Base-by-base conservation (phyloP, 2,113 vertebrate species). In the Lamprologus tigripictilis region DNA sequence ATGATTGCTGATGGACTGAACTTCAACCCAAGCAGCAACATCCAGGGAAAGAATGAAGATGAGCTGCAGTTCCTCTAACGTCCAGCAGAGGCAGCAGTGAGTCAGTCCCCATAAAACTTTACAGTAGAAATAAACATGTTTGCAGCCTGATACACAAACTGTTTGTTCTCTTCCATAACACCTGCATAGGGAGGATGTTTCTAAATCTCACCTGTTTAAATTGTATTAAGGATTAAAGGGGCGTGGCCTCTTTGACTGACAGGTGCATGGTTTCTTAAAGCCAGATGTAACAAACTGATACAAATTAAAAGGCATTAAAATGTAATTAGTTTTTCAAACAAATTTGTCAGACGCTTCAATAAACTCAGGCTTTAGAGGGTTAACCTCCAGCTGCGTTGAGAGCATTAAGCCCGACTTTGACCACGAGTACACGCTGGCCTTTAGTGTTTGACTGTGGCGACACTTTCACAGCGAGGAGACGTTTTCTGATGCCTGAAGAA, bases 51-150 rank as follows among this genome's bases (percentile, higher is more conserved):
- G n/a, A 21, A 14, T 37, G n/a, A 68, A 21, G 19, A 37, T 21
- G 11, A 68, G 17, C 31, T 37, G 31, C 17, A 66, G 31, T n/a
- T 37, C 61, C 0, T n/a, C 17, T 35, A 2, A 7, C 17, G 0
- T 8, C 31, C 31, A 35, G 9, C 61, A 66, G 31, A 66, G 31
- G 61, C 31, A 66, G 58, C 31, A 66, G 17, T 11, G 31, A 35
- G 31, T 66, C 10, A 0, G 17, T 1, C 17, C 17, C 17, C 17
- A 8, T 35, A 37, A 63, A 63, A 11, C 5, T 11, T 33, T 4
- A 10, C 2, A 0, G 58, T 0, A 35, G 0, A 63, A 35, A 37
- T n/a, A 66, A 37, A 3, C 61, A 66, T 66, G 31, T 66, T 37
- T 66, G 33, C 31, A 8, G 61, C 17, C 17, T 2, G 61, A 66